Evolutionary conservation across 2,113 vertebrate species (phyloP).

Genomic region (Hippocampus mohnikei): DNA sequence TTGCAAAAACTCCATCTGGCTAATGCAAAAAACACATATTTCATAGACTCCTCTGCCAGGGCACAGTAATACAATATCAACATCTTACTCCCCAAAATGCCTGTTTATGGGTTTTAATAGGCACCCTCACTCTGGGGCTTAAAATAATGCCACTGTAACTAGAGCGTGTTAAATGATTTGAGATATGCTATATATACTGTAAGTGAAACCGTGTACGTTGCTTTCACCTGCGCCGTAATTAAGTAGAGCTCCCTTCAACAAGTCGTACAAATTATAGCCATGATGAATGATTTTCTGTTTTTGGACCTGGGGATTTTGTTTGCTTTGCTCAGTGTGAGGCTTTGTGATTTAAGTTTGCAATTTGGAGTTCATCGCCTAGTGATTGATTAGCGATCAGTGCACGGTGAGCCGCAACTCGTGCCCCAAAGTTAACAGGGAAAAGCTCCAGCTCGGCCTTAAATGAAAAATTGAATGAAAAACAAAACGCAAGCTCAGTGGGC

Average conservation of each 20-base stretch:
- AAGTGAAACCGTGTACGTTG: constrained; percentile 63
- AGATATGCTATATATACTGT: constrained; percentile 34
- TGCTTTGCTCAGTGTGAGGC: background rate
- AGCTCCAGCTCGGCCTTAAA: too few species aligned
- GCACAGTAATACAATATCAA: constrained; percentile 80
- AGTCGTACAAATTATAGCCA: constrained; percentile 36
- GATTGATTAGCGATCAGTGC: background rate
- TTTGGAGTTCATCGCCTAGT: background rate
- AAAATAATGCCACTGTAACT: constrained; percentile 78
- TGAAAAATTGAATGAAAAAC: too few species aligned
- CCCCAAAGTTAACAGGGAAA: background rate
- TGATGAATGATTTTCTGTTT: constrained; percentile 3
- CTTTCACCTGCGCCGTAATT: constrained; percentile 51
- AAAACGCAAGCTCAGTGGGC: too few species aligned
- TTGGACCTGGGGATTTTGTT: background rate
- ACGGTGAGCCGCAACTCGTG: background rate
- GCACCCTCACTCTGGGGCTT: constrained; percentile 82
- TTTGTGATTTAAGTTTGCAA: background rate
- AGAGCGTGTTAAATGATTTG: constrained; percentile 67
- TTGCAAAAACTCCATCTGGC: constrained; percentile 65
- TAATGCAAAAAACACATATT: constrained; percentile 85
- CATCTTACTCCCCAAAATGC: constrained; percentile 84
- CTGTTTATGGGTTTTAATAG: constrained; percentile 89
- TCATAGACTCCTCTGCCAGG: constrained; percentile 81
- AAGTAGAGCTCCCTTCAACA: constrained; percentile 52